These are phyloP conservation scores for Drosophila sp. DNA, from an alignment of 1,140 invertebrate species.

Conservation along the genomic window DNA sequence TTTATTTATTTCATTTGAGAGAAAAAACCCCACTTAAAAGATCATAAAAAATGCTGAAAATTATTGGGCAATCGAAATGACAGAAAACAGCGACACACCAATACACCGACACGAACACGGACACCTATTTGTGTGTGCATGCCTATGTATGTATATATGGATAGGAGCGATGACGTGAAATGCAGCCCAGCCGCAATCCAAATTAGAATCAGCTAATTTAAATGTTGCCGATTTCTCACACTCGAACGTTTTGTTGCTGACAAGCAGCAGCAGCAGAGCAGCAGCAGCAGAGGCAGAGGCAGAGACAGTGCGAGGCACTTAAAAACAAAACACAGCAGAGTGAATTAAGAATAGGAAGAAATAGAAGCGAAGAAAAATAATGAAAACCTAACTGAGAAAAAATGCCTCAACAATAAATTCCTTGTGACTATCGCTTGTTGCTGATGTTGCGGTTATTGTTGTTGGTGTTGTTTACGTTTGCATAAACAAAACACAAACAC, in stretches of 20 bases:
- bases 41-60: constrained; percentile 45
- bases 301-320: constrained; percentile 44
- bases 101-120: constrained; percentile 20
- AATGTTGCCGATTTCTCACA: constrained; percentile 63
- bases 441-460: constrained; percentile 16
- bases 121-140: neutral
- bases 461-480: constrained; percentile 36
- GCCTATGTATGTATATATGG: neutral
- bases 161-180: constrained; percentile 52
- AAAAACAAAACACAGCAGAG: constrained; percentile 43
- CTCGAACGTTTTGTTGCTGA: constrained; percentile 30
- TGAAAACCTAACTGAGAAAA: constrained; percentile 46
- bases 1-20: constrained; percentile 38
- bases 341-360: neutral
- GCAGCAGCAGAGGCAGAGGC: neutral
- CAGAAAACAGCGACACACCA: constrained; percentile 50
- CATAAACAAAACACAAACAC: constrained; percentile 42
- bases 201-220: constrained; percentile 75
- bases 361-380: constrained; percentile 27
- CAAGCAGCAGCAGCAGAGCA: constrained; percentile 13
- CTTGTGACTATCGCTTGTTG: constrained; percentile 52
- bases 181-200: constrained; percentile 56
- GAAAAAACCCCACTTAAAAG: constrained; percentile 47
- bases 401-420: constrained; percentile 79
- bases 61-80: constrained; percentile 70